Evolutionary conservation across 2,113 vertebrate genomes (phyloP), one percentile per base, ranked within the genome.

Genomic region (Holacanthus passer): DNA sequence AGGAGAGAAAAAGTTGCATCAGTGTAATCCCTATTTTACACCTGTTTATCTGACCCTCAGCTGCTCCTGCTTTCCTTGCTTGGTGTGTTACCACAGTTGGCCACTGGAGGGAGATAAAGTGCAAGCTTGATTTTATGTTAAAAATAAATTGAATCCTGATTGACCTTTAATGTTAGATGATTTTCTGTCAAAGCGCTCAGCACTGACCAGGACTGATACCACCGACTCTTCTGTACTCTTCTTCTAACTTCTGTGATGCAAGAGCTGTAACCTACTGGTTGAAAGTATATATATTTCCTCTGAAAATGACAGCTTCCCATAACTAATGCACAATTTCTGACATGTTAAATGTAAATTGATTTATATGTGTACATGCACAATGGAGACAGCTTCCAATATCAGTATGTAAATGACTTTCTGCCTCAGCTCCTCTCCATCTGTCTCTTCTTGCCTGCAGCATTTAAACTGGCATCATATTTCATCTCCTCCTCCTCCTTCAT

Each of bases 101-200:
- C 19, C 92, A 93, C 82, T 77, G n/a, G 92, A 81, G 82, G 90
- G 89, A 73, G 84, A 50, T 68, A 50, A 76, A 88, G 70, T 31
- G 41, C 48, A 85, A 63, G 41, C 8, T 56, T 47, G 8, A 69
- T 78, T 69, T 43, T 45, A 47, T 50, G 31, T n/a, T 32, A 32
- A 24, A 43, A 16, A 17, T 27, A 20, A 22, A 70, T n/a, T 58
- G 13, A 62, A 17, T 70, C 39, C 22, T 35, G 53, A 14, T 22
- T 11, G n/a, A n/a, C n/a, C n/a, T n/a, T n/a, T n/a, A n/a, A n/a
- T n/a, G n/a, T n/a, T n/a, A n/a, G n/a, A n/a, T n/a, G n/a, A n/a
- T 47, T 39, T 76, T 29, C 58, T 31, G 27, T 31, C 9, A 22
- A 48, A 37, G 19, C 63, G 37, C 32, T 50, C 1, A n/a, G 45